Percentiles rank a stretch among this genome's conserved stretches.
Conservation (phyloP, 64 coral and sea anemone genomes). For the Dendronephthya gigantea region DNA sequence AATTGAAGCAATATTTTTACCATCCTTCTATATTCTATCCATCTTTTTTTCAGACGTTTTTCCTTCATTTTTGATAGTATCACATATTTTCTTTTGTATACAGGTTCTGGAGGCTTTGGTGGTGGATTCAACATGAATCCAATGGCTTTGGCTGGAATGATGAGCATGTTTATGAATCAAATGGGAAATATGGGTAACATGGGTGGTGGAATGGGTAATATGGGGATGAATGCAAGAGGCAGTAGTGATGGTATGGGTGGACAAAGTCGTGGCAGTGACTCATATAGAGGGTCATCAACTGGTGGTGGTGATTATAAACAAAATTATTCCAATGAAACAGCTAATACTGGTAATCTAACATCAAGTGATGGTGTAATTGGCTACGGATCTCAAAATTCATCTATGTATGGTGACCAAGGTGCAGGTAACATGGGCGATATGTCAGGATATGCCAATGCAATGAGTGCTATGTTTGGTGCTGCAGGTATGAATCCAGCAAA, state of each 20-base stretch:
- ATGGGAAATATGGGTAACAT: background rate
- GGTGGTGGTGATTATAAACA: background rate
- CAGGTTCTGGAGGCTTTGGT: background rate
- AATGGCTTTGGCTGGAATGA: background rate
- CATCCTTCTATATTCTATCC: background rate
- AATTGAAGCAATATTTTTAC: background rate
- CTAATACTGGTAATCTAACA: background rate
- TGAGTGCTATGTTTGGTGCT: background rate
- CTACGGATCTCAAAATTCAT: background rate
- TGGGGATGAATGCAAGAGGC: background rate
- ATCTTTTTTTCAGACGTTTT: background rate
- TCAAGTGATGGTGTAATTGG: background rate
- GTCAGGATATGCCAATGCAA: background rate
- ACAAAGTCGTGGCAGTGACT: background rate
- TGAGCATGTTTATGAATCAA: background rate
- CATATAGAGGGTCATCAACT: background rate
- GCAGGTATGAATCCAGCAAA: background rate
- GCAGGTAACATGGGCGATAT: background rate
- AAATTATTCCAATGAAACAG: background rate
- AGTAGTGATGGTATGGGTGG: background rate
- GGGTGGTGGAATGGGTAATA: background rate
- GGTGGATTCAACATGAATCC: background rate
- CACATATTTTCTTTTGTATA: no score
- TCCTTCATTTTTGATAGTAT: background rate
- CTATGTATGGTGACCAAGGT: background rate